Conservation (phyloP, 1,140 invertebrate genomes). For the Anoplophora glabripennis region DNA sequence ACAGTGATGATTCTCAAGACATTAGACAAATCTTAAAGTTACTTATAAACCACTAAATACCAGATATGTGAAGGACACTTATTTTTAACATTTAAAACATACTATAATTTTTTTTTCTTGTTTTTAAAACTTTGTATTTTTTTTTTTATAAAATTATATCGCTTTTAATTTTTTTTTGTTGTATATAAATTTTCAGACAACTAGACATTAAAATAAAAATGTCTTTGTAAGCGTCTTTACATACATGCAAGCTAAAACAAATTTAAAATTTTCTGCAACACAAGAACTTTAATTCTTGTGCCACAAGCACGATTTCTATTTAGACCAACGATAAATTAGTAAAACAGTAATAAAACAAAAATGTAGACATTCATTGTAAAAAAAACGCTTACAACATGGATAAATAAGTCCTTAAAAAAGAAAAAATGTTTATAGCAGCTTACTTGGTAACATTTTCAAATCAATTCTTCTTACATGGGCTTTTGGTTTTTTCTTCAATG, state of each 20-base stretch:
- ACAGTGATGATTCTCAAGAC: too few relatives aligned
- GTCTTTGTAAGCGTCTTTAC: not conserved
- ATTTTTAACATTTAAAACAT: slow-evolving; percentile 1
- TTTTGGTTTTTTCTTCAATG: slow-evolving; percentile 5
- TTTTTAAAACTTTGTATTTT: not conserved
- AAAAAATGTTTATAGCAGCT: not conserved
- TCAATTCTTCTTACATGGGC: not conserved
- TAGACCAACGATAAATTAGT: not conserved
- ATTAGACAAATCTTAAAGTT: too few relatives aligned
- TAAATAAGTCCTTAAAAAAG: not conserved
- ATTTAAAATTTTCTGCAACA: not conserved
- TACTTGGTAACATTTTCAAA: not conserved
- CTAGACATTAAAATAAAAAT: not conserved
- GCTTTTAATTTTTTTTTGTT: slow-evolving; percentile 9
- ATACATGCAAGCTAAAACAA: not conserved
- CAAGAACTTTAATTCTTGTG: not conserved
- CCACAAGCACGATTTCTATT: not conserved
- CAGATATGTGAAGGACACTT: not conserved
- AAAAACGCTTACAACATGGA: not conserved
- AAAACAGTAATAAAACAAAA: not conserved
- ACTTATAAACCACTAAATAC: not conserved
- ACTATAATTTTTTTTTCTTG: slow-evolving; percentile 5
- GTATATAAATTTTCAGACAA: not conserved
- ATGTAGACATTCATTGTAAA: not conserved
- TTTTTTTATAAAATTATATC: slow-evolving; percentile 5